Percentiles rank a stretch among this genome's conserved stretches.
Evolutionary conservation across 2,888 invertebrate genomes (phyloP).

Genomic region (Conchocele bisecta): DNA sequence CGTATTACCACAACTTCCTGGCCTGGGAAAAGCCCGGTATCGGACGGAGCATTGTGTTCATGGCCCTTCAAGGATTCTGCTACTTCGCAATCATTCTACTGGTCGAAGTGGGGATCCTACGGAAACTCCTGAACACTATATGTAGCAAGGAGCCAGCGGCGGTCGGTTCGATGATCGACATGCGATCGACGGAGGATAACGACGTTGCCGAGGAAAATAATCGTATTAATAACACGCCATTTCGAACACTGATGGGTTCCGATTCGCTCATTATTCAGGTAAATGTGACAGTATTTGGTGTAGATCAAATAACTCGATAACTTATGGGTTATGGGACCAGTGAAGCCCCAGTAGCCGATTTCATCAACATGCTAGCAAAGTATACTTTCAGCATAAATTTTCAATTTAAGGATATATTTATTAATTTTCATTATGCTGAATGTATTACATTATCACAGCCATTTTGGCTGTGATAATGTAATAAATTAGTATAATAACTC

Average conservation of each 20-base stretch:
- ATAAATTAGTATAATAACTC: no score
- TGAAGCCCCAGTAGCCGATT: no score
- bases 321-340: no score
- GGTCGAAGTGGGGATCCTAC: constrained; percentile 84
- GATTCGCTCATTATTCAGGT: constrained; percentile 85
- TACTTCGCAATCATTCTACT: constrained; percentile 87
- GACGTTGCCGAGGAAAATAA: constrained; percentile 81
- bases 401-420: no score
- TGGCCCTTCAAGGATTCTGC: constrained; percentile 85
- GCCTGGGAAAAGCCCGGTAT: constrained; percentile 88
- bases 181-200: constrained; percentile 67
- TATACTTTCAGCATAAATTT: no score
- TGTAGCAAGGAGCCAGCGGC: constrained; percentile 3
- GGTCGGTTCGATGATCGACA: constrained; percentile 28
- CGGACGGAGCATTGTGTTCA: constrained; percentile 87
- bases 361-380: no score
- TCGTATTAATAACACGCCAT: constrained; percentile 71
- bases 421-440: no score
- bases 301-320: no score
- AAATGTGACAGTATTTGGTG: no score
- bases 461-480: no score
- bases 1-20: constrained; percentile 85
- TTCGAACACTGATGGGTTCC: constrained; percentile 49
- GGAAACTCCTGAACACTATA: constrained; percentile 7
- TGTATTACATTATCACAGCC: no score